Percentiles rank a stretch among this genome's conserved stretches.
Conservation (phyloP, 2,797 vertebrate genomes). For the Malurus leucopterus region DNA sequence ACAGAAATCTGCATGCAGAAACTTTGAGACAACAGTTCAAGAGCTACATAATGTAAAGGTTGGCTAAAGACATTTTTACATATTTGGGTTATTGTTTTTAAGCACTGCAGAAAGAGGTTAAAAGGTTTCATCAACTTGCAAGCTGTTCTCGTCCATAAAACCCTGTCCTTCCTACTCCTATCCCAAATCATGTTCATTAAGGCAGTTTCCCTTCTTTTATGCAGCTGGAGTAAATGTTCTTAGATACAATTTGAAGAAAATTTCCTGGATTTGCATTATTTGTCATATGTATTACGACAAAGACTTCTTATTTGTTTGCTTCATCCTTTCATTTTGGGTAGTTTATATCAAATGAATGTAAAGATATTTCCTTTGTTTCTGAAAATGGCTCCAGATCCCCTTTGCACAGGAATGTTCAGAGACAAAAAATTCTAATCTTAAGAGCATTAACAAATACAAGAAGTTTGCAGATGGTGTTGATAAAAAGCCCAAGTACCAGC, state of each 20-base stretch:
- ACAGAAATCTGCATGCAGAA: neutral
- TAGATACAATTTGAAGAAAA: neutral
- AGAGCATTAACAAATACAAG: neutral
- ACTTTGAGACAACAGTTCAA: neutral
- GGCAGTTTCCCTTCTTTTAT: neutral
- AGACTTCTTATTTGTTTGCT: neutral
- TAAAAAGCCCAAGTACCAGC: neutral
- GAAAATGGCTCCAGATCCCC: neutral
- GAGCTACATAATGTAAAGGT: neutral
- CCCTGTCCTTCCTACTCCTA: neutral
- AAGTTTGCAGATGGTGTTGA: neutral
- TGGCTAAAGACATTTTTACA: neutral
- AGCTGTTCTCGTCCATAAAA: neutral
- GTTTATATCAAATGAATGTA: neutral
- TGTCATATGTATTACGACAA: neutral
- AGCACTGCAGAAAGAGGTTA: neutral
- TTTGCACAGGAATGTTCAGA: neutral
- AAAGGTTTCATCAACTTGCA: neutral
- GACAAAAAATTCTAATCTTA: neutral
- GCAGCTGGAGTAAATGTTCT: neutral
- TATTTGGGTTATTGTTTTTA: neutral
- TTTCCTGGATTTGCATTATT: neutral
- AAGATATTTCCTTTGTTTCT: neutral
- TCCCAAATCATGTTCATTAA: neutral
- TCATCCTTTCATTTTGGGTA: neutral